Conservation (phyloP, 2,113 vertebrate genomes). For the Antigone vipio region DNA sequence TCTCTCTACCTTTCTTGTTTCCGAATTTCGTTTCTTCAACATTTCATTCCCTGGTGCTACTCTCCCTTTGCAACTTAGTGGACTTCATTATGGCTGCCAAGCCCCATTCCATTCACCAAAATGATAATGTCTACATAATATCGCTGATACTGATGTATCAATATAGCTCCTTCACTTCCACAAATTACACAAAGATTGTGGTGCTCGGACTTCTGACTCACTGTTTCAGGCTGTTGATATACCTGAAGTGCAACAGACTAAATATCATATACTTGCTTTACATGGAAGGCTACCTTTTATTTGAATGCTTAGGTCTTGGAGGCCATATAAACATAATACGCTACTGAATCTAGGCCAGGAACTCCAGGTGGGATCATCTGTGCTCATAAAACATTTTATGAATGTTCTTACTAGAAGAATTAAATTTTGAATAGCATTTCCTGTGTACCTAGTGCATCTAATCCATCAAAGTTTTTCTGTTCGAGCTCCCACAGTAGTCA, state of each 20-base stretch:
- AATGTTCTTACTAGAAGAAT: not conserved
- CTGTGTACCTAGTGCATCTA: not conserved
- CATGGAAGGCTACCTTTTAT: not conserved
- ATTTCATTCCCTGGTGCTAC: not conserved
- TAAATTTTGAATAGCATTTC: not conserved
- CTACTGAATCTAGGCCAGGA: not conserved
- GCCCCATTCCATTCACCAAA: not conserved
- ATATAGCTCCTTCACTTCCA: not conserved
- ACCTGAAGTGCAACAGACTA: not conserved
- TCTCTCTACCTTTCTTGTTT: not conserved
- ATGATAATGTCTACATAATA: not conserved
- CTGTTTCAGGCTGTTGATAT: not conserved
- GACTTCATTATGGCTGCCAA: not conserved
- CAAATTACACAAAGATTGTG: not conserved
- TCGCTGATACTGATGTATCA: not conserved
- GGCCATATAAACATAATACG: not conserved
- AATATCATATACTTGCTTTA: not conserved
- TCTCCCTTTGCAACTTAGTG: not conserved
- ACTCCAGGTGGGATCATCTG: not conserved
- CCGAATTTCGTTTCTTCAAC: not conserved
- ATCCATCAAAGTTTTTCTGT: not conserved
- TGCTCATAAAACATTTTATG: not conserved
- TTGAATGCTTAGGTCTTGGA: not conserved
- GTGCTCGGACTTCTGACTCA: not conserved
- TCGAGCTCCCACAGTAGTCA: not conserved